Conservation (phyloP, 2,888 invertebrate genomes). For the Drosophila neotestacea region DNA sequence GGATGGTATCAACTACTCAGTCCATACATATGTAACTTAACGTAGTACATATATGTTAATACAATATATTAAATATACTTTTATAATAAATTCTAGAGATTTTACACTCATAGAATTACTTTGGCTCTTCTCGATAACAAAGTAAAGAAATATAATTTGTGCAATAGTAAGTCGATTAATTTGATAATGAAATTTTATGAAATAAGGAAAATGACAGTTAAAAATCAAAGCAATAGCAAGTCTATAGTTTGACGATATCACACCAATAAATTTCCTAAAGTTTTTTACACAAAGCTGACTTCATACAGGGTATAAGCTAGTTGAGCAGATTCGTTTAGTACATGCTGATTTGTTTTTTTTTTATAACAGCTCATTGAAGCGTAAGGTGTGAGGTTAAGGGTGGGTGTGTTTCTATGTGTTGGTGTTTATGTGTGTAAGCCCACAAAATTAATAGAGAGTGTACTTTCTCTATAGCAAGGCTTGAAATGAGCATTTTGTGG, state of each 20-base stretch:
- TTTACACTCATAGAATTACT: too few species aligned
- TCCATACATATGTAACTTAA: too few species aligned
- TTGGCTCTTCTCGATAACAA: too few species aligned
- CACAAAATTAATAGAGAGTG: constrained; percentile 20
- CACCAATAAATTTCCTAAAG: too few species aligned
- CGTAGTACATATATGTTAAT: too few species aligned
- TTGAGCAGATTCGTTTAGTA: not conserved
- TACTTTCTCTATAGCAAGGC: constrained; percentile 11
- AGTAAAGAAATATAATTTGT: not conserved
- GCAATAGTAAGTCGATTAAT: not conserved
- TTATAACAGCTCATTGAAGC: constrained; percentile 23
- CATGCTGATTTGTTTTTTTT: not conserved
- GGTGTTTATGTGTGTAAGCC: not conserved
- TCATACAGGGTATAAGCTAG: not conserved
- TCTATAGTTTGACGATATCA: not conserved
- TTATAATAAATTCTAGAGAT: too few species aligned
- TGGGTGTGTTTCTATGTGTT: not conserved
- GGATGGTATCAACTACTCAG: not conserved
- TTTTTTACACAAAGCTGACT: not conserved
- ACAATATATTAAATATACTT: too few species aligned
- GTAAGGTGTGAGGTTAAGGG: constrained; percentile 11
- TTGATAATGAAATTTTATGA: not conserved
- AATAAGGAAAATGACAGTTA: not conserved
- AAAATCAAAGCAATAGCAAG: not conserved
- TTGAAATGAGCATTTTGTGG: constrained; percentile 18